Conservation (phyloP, 2,113 vertebrate species). For the Lepisosteus oculatus region DNA sequence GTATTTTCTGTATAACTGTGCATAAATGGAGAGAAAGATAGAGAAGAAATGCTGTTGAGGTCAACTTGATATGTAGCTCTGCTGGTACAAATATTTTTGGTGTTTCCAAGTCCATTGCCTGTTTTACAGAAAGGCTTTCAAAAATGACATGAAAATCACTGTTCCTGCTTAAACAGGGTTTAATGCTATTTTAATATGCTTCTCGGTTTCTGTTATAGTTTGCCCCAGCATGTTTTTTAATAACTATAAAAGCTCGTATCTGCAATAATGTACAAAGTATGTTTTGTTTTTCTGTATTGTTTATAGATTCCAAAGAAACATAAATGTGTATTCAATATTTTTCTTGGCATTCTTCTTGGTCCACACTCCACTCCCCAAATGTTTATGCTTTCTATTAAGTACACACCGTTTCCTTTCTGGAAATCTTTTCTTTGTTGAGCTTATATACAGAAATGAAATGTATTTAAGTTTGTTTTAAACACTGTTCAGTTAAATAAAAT, state of each 20-base stretch:
- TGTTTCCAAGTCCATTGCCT: too few relatives aligned
- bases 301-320: background rate
- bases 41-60: too few relatives aligned
- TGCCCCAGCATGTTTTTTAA: constrained; percentile 60
- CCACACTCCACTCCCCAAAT: background rate
- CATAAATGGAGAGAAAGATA: too few relatives aligned
- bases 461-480: background rate
- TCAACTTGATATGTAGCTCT: too few relatives aligned
- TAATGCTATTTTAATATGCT: constrained; percentile 50
- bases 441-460: background rate
- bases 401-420: background rate
- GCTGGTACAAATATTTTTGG: too few relatives aligned
- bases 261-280: constrained; percentile 51
- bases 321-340: background rate
- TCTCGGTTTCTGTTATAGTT: constrained; percentile 52
- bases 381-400: background rate
- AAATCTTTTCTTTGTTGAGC: background rate
- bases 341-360: too few relatives aligned
- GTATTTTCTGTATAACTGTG: too few relatives aligned
- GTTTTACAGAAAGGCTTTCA: background rate
- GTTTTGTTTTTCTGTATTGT: background rate
- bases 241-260: constrained; percentile 60
- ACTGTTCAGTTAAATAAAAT: background rate
- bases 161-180: constrained; percentile 44
- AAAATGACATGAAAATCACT: constrained; percentile 35